Percentiles rank a stretch among this genome's conserved stretches.
These are phyloP conservation scores for Machimus rusticus DNA, from an alignment of 2,888 invertebrate species.

Conservation along the genomic window DNA sequence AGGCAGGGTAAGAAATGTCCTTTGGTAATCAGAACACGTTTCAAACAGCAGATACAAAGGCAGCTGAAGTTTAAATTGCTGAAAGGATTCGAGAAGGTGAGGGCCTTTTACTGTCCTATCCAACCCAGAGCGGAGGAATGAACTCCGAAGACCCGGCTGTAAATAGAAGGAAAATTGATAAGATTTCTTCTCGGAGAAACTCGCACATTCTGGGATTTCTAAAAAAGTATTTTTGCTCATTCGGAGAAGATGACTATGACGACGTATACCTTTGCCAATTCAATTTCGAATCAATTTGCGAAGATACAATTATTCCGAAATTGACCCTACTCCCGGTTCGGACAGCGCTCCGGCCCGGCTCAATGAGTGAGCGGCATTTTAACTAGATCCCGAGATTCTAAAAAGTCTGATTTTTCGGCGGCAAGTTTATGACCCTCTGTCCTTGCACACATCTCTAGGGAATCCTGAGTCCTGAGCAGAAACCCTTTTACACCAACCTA, in stretches of 20 bases:
- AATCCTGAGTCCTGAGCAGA: no score
- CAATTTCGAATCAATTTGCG: constrained; percentile 40
- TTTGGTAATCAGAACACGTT: constrained; percentile 40
- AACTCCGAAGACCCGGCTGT: constrained; percentile 24
- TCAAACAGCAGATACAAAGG: constrained; percentile 39
- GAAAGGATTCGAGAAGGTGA: constrained; percentile 34
- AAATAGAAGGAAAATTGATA: constrained; percentile 38
- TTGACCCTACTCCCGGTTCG: neutral
- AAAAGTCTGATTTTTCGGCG: neutral
- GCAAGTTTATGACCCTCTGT: neutral
- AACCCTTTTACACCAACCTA: neutral
- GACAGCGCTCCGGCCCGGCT: neutral
- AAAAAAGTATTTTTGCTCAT: constrained; percentile 10
- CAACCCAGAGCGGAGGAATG: neutral
- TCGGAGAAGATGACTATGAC: neutral
- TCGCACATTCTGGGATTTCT: constrained; percentile 15
- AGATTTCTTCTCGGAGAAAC: neutral
- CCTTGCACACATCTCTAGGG: neutral
- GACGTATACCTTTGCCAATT: constrained; percentile 36
- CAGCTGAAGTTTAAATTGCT: constrained; percentile 41
- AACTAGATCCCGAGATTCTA: constrained; percentile 11
- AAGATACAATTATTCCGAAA: constrained; percentile 36
- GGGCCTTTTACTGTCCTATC: neutral
- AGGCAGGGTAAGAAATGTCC: neutral
- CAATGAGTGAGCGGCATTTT: constrained; percentile 20